Conservation (phyloP, 2,888 invertebrate genomes). For the Drosophila robusta region DNA sequence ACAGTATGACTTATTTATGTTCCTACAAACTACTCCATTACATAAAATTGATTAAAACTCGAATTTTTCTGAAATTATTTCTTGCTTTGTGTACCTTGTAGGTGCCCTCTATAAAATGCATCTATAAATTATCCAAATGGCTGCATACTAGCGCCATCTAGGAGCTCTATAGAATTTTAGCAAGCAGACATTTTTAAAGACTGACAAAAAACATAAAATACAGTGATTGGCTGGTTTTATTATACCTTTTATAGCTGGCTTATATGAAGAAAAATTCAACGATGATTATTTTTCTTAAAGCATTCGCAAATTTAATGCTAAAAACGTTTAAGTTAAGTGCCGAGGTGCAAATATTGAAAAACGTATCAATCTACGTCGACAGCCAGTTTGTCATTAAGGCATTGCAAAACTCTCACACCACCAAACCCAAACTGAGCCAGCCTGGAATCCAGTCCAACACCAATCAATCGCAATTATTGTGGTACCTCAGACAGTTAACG, state of each 20-base stretch:
- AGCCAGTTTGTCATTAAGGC: background rate
- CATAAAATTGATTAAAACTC: background rate
- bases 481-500: background rate
- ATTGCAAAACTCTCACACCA: background rate
- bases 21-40: background rate
- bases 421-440: background rate
- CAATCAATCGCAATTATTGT: conserved; percentile 4
- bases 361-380: conserved; percentile 4
- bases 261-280: no score
- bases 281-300: no score
- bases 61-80: background rate
- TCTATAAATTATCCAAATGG: background rate
- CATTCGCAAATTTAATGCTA: background rate
- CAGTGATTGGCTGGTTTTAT: no score
- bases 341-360: background rate
- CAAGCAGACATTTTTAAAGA: no score
- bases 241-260: no score
- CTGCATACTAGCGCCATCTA: no score
- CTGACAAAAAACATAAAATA: no score
- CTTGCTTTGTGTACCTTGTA: background rate
- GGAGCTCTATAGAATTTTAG: no score
- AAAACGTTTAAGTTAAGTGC: background rate
- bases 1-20: background rate
- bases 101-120: background rate
- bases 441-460: background rate